These are phyloP conservation scores for Mastigias papua DNA, from an alignment of 30 jellyfish, hydroid and myxozoan species.

Conservation along the genomic window DNA sequence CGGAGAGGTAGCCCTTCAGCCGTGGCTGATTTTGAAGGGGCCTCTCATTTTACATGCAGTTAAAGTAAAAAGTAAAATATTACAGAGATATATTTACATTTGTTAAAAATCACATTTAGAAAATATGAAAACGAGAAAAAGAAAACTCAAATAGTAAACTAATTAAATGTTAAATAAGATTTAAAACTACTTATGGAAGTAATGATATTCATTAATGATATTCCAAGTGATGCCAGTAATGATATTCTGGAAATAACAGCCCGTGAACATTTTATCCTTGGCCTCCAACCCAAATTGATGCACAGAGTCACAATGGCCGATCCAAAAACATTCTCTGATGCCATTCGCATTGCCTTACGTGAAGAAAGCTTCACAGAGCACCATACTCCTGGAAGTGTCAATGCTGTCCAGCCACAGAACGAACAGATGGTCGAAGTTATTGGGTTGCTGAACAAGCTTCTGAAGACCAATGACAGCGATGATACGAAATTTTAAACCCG, in stretches of 20 bases:
- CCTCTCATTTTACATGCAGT: too few relatives aligned
- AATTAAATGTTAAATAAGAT: too few relatives aligned
- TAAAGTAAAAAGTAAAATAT: too few relatives aligned
- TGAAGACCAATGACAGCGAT: neutral
- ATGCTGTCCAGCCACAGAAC: constrained; percentile 10
- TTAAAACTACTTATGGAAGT: too few relatives aligned
- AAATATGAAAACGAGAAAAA: too few relatives aligned
- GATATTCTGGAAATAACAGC: constrained; percentile 51
- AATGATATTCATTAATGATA: too few relatives aligned
- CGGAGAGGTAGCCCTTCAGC: too few relatives aligned
- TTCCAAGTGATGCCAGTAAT: constrained; percentile 5
- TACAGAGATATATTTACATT: too few relatives aligned
- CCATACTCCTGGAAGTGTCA: neutral
- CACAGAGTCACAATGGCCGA: constrained; percentile 47
- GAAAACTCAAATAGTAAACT: too few relatives aligned
- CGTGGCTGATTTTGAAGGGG: too few relatives aligned
- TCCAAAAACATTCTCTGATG: constrained; percentile 47
- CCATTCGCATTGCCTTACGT: constrained; percentile 28
- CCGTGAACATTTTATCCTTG: constrained; percentile 44
- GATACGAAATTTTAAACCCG: neutral
- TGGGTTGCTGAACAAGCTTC: constrained; percentile 43
- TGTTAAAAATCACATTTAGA: too few relatives aligned
- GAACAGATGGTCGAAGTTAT: constrained; percentile 47
- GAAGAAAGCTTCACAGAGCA: constrained; percentile 22
- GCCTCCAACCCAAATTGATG: constrained; percentile 24